These are phyloP conservation scores for Lithophane socia DNA, from an alignment of 2,888 invertebrate genomes.

Conservation along the genomic window DNA sequence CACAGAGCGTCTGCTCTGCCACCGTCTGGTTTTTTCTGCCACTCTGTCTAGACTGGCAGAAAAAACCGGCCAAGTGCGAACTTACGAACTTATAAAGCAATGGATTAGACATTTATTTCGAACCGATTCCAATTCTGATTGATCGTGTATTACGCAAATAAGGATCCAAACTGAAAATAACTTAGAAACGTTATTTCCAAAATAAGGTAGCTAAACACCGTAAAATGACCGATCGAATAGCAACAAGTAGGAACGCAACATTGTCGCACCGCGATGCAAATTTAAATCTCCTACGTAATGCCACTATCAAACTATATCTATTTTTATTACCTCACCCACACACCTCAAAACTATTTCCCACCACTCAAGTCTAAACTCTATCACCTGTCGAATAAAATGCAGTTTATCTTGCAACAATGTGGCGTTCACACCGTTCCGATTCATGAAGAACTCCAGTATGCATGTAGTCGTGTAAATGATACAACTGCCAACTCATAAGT, in stretches of 20 bases:
- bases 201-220: conserved; percentile 79
- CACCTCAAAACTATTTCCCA: conserved; percentile 34
- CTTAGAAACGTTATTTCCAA: conserved; percentile 74
- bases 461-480: conserved; percentile 73
- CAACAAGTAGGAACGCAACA: conserved; percentile 77
- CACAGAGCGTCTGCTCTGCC: too few relatives aligned
- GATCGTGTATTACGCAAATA: too few relatives aligned
- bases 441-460: conserved; percentile 43
- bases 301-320: conserved; percentile 78
- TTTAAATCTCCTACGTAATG: conserved; percentile 80
- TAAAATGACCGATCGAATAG: conserved; percentile 73
- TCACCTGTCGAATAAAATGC: conserved; percentile 41
- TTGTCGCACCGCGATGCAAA: conserved; percentile 78
- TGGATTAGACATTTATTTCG: too few relatives aligned
- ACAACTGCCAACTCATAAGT: conserved; percentile 79
- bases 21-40: too few relatives aligned
- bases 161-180: conserved; percentile 58
- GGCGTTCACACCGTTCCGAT: conserved; percentile 60
- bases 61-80: too few relatives aligned
- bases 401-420: conserved; percentile 49
- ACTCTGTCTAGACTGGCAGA: too few relatives aligned
- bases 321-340: conserved; percentile 75
- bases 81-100: too few relatives aligned
- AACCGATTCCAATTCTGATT: too few relatives aligned
- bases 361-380: conserved; percentile 60